Evolutionary conservation across 2,888 invertebrate genomes (phyloP), one percentile per base, ranked within the genome.

Genomic region (Urechis unicinctus): DNA sequence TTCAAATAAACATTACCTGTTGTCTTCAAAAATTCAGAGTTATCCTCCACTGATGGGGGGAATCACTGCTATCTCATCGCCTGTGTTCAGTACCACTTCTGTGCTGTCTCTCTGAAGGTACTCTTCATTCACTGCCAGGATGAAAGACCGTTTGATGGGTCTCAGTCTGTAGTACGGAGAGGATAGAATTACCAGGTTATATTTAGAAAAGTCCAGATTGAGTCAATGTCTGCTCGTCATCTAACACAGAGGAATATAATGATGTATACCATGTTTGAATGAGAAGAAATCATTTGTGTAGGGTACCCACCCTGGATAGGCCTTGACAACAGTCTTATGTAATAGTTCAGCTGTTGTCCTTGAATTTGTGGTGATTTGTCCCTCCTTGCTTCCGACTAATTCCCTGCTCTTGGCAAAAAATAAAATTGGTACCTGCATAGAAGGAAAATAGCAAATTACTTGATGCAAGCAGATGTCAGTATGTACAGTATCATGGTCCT

Each of bases 371-470:
- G 25, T 24, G 2, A 61, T 6, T 1, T 29, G 21, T 3, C n/a
- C 58, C 45, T 68, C 64, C 52, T 64, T 69, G 22, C 55, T 79
- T 46, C 89, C 88, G 25, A 85, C 83, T 53, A 93, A 78, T 77
- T 95, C 94, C 71, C 88, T 86, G 42, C 92, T 87, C 82, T 88
- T 88, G 0, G 92, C 94, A 80, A 95, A 95, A 80, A 95, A 92
- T 68, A 92, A 78, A 57, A 94, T 53, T 43, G 61, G 66, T 13
- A 76, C 63, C 73, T 74, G 61, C 2, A 53, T 21, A 29, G 26
- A 53, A 43, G 6, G 28, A 25, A 28, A 24, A 42, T 51, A 17
- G 3, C 22, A 36, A 41, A 51, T 5, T n/a, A n/a, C n/a, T n/a
- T n/a, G n/a, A n/a, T n/a, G n/a, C n/a, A n/a, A n/a, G n/a, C n/a